Evolutionary conservation across 2,797 vertebrate species (phyloP), one percentile per base, ranked within the genome.

Genomic region (Lateolabrax maculatus): DNA sequence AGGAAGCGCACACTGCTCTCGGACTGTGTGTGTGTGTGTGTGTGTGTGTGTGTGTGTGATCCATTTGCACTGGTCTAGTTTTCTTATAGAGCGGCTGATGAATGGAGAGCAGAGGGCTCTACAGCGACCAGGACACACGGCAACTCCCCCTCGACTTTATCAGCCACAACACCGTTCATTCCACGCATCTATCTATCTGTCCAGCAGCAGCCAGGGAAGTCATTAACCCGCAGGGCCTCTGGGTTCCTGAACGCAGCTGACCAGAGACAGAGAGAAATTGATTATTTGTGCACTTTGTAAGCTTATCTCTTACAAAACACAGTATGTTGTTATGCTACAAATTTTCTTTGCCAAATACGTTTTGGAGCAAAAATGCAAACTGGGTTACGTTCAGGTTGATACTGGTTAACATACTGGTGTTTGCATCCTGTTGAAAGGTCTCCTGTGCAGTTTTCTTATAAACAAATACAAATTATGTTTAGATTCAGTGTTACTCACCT

Each of bases 201-300:
- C 73, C 86, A 39, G 68, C 79, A 7, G 72, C 51, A 12, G 87
- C 79, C 55, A 25, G 75, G 41, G 73, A 82, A 83, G 79, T 84
- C 85, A 81, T 91, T 90, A 90, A 89, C 87, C 89, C 15, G 31
- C 43, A 16, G 60, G 63, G 68, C 73, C 77, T 75, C 61, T 21
- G 65, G 75, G 48, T 67, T 76, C 72, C 74, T 69, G 61, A 76
- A 70, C 34, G 18, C 57, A 67, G 25, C 80, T 16, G 79, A 76
- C 63, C 46, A 71, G n/a, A 64, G 37, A 51, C 60, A 72, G 49
- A 49, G 25, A 60, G 49, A 44, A 52, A 18, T 34, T 34, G 56
- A 18, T 34, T 34, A 34, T 34, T 34, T 34, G 31, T 34, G 66
- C 25, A 25, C 31, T 77, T 9, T 29, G 21, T 41, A 21, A 41